Conservation (phyloP, 2,797 vertebrate species). For the Pseudomugil tenellus region DNA sequence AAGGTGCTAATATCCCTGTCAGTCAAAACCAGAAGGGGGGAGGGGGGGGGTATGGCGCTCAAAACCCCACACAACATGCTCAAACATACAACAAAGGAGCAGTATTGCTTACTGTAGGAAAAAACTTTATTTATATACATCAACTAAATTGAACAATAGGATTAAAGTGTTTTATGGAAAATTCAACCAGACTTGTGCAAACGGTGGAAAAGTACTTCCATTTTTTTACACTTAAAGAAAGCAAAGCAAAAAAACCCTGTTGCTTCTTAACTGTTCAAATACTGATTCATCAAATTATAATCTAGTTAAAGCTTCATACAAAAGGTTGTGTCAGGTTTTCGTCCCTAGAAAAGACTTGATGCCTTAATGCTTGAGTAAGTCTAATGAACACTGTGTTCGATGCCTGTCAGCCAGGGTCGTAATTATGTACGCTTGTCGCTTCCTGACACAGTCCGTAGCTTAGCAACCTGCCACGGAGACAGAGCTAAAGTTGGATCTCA, state of each 20-base stretch:
- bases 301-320: conserved; percentile 54
- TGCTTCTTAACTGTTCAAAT: conserved; percentile 24
- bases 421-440: conserved; percentile 72
- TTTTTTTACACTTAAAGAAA: not conserved
- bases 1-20: conserved; percentile 71
- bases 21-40: conserved; percentile 44
- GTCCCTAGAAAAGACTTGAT: conserved; percentile 52
- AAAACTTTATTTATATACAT: not conserved
- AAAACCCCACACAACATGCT: not conserved
- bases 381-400: conserved; percentile 67
- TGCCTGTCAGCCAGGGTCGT: conserved; percentile 66
- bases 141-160: not conserved
- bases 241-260: not conserved
- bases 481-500: conserved; percentile 57
- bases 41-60: not conserved
- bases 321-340: conserved; percentile 43
- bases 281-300: conserved; percentile 41
- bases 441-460: conserved; percentile 72
- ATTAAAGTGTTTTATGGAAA: not conserved
- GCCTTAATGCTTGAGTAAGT: conserved; percentile 68
- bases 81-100: not conserved
- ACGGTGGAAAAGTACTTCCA: not conserved
- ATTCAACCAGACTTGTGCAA: not conserved
- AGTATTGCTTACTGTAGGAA: not conserved
- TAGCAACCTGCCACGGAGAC: conserved; percentile 68